Evolutionary conservation across 2,113 vertebrate genomes (phyloP).

Genomic region (Sisor rabdophorus): DNA sequence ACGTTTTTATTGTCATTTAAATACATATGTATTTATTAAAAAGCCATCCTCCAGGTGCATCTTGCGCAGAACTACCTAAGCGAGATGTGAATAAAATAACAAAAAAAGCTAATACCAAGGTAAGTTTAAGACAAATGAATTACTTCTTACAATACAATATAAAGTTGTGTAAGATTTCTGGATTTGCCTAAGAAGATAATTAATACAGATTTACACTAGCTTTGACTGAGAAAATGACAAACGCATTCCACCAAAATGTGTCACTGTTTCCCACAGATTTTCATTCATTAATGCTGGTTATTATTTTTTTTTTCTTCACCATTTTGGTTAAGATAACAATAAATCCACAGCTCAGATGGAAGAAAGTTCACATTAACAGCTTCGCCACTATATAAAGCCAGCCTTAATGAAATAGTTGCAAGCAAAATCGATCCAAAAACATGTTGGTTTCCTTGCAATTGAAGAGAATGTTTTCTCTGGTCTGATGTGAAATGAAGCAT

Average conservation of each 20-base stretch:
- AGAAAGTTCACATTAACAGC: not conserved
- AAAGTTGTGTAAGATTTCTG: not conserved
- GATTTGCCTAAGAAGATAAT: not conserved
- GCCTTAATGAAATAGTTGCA: not conserved
- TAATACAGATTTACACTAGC: not conserved
- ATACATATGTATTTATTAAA: no score
- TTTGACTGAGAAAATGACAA: not conserved
- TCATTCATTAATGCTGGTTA: no score
- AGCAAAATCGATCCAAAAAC: not conserved
- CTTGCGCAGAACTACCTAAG: no score
- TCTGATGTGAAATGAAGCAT: not conserved
- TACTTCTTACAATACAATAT: not conserved
- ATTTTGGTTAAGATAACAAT: not conserved
- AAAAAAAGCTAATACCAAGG: no score
- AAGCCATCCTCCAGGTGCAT: no score
- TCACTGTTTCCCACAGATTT: not conserved
- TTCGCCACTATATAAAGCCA: not conserved
- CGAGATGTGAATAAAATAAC: no score
- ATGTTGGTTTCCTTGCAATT: not conserved
- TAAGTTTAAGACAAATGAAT: no score
- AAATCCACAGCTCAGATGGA: not conserved
- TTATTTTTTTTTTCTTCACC: not conserved
- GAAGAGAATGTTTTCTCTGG: not conserved
- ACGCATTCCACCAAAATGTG: not conserved
- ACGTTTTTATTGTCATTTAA: no score